Evolutionary conservation across 2,888 invertebrate genomes (phyloP), one percentile per base, ranked within the genome.

Genomic region (Catocala fraxini): DNA sequence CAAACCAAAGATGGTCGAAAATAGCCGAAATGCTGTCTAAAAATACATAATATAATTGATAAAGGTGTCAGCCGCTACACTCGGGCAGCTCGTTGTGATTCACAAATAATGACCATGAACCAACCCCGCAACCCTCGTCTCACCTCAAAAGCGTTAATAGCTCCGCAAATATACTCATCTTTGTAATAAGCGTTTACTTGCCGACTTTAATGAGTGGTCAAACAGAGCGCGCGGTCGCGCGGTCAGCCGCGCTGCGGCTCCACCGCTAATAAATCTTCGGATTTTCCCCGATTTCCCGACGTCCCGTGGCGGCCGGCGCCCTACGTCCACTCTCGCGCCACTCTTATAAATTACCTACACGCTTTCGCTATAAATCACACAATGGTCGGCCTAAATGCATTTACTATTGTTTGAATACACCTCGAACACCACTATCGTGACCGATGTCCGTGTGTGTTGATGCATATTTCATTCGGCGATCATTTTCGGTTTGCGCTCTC

Each of bases 261-360:
- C 74, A 73, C 86, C 87, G 85, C 89, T 87, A 89, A 93, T 93
- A 94, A 94, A 94, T 94, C 93, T 92, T 89, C 83, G 89, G 89
- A 83, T 91, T 92, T 91, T 91, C 91, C 93, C 93, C 91, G 89
- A 89, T 92, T 93, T 91, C 89, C 92, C 90, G 90, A 80, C 87
- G 88, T 87, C 89, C 92, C 89, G 89, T 74, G 78, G 88, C 77
- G 86, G 77, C 78, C 64, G 75, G 79, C 85, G 71, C 88, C 85
- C 85, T 81, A 72, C 83, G 84, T 84, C 86, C 88, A 87, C 88
- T 86, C 86, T 82, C 82, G 80, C 83, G 77, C 87, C 86, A 90
- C 92, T 91, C 91, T 92, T 93, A 93, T 93, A 94, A 93, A 94
- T 93, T 92, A 93, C 92, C 90, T 86, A 91, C 93, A 93, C 91